Percentiles rank a stretch among this genome's conserved stretches.
Conservation (phyloP, 2,797 vertebrate species). For the Anas flavirostris region DNA sequence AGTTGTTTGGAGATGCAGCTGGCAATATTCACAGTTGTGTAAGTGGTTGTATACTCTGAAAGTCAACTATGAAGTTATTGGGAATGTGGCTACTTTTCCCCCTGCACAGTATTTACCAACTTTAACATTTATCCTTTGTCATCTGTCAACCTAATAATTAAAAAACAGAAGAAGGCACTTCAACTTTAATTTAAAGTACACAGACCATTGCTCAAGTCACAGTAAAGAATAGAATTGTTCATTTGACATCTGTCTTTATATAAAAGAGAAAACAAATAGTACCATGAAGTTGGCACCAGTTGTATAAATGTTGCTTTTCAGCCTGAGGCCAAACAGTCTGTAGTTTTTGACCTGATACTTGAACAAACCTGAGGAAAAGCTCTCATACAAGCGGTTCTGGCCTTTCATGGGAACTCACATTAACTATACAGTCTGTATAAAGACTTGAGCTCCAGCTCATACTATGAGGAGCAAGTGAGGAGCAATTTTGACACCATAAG, state of each 20-base stretch:
- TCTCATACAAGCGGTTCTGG: neutral
- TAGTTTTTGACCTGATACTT: neutral
- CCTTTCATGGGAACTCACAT: neutral
- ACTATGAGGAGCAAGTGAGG: neutral
- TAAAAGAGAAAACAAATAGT: neutral
- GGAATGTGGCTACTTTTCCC: neutral
- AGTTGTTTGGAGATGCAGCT: neutral
- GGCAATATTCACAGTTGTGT: neutral
- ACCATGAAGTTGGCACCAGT: neutral
- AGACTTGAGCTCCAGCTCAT: neutral
- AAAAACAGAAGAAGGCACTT: neutral
- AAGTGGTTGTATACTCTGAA: neutral
- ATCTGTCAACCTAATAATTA: neutral
- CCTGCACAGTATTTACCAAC: neutral
- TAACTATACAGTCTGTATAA: neutral
- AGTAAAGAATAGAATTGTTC: neutral
- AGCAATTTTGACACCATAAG: neutral
- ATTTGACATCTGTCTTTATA: neutral
- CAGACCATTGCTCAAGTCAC: neutral
- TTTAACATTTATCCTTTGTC: neutral
- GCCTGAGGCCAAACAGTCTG: neutral
- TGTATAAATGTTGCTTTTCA: neutral
- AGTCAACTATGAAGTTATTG: neutral
- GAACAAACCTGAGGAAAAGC: neutral
- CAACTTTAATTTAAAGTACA: neutral